These are phyloP conservation scores for Trinorchestia longiramus DNA, from an alignment of 1,140 invertebrate species.

Conservation along the genomic window DNA sequence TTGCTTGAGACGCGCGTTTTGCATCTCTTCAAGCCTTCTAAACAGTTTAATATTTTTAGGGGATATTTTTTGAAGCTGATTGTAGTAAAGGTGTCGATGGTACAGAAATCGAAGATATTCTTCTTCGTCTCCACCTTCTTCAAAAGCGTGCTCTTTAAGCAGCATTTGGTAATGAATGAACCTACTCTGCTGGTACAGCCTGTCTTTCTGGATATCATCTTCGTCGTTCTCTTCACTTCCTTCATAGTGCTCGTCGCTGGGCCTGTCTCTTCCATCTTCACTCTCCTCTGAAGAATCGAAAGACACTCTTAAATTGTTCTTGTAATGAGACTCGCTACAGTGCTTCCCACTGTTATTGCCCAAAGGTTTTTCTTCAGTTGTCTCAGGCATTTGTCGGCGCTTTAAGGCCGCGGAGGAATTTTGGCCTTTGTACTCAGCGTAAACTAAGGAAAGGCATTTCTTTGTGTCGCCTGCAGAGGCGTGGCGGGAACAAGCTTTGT, in stretches of 20 bases:
- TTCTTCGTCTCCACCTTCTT: conserved; percentile 35
- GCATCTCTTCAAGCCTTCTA: conserved; percentile 43
- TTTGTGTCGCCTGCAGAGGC: not conserved
- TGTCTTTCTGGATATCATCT: not conserved
- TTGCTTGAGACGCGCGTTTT: conserved; percentile 5
- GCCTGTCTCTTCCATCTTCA: conserved; percentile 24
- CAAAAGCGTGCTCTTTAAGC: conserved; percentile 27
- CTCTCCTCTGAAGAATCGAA: conserved; percentile 39
- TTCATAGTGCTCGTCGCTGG: conserved; percentile 12
- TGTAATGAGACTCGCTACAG: not conserved
- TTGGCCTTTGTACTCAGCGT: conserved; percentile 13
- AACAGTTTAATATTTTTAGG: conserved; percentile 41
- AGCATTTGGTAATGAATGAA: conserved; percentile 27
- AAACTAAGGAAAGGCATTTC: conserved; percentile 25
- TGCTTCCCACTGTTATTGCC: not conserved
- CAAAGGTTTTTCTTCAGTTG: not conserved
- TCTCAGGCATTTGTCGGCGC: not conserved
- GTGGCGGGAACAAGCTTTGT: conserved; percentile 37
- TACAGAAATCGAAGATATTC: conserved; percentile 23
- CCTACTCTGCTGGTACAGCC: conserved; percentile 19
- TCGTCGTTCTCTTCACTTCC: conserved; percentile 43
- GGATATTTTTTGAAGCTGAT: conserved; percentile 35
- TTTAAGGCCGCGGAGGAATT: not conserved
- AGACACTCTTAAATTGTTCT: not conserved
- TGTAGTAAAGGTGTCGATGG: conserved; percentile 35